A percentile compares a stretch with the other conserved stretches of the same genome.
Evolutionary conservation across 2,888 invertebrate genomes (phyloP).

Genomic region (Cenopis cana): DNA sequence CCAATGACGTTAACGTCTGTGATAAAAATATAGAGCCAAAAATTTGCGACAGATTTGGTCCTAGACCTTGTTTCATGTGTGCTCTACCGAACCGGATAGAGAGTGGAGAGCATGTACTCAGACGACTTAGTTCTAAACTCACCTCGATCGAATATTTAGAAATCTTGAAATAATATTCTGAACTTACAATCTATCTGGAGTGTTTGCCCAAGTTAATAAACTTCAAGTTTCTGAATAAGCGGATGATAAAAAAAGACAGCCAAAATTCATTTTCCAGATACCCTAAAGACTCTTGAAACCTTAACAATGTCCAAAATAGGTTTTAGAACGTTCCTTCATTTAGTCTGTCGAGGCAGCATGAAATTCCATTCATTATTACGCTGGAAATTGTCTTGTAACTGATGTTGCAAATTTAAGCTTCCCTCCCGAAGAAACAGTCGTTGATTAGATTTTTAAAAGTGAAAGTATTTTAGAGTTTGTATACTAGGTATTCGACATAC

Average conservation of each 20-base stretch:
- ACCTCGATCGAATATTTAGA: neutral
- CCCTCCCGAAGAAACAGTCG: slow-evolving; percentile 47
- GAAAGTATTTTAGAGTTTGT: slow-evolving; percentile 1
- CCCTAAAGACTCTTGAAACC: slow-evolving; percentile 28
- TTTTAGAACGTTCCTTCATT: slow-evolving; percentile 28
- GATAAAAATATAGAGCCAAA: too few relatives aligned
- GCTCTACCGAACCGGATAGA: too few relatives aligned
- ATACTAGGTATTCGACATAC: slow-evolving; percentile 14
- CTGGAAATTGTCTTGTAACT: slow-evolving; percentile 51
- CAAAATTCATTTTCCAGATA: slow-evolving; percentile 31
- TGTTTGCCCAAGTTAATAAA: slow-evolving; percentile 11
- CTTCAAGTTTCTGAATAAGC: slow-evolving; percentile 18
- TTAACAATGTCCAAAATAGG: slow-evolving; percentile 33
- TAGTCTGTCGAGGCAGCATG: slow-evolving; percentile 11
- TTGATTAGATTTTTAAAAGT: slow-evolving; percentile 48
- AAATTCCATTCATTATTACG: slow-evolving; percentile 40
- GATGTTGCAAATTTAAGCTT: slow-evolving; percentile 50
- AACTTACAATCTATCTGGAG: neutral
- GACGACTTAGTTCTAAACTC: neutral
- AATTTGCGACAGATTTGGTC: too few relatives aligned
- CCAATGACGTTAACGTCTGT: too few relatives aligned
- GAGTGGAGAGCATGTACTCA: too few relatives aligned
- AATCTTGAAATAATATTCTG: neutral
- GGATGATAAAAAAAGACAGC: slow-evolving; percentile 18
- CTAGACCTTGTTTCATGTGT: too few relatives aligned